These are phyloP conservation scores for Cydia splendana DNA, from an alignment of 1,140 invertebrate genomes.

Conservation along the genomic window DNA sequence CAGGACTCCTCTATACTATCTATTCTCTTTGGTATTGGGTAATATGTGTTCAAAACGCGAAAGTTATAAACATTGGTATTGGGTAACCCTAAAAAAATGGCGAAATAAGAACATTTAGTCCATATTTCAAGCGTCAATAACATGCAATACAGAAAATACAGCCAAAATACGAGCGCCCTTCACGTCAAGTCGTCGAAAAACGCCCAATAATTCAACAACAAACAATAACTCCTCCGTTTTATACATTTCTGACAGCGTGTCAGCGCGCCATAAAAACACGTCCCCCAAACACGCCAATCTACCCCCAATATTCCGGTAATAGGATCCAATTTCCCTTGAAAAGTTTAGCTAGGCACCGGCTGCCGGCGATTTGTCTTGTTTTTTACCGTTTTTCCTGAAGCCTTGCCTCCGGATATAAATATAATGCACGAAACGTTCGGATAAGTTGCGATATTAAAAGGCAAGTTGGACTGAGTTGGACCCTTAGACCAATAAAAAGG, in stretches of 20 bases:
- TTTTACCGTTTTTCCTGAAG: constrained; percentile 4
- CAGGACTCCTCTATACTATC: too few species aligned
- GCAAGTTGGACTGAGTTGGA: not conserved
- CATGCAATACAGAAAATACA: not conserved
- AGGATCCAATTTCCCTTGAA: not conserved
- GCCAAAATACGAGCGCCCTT: not conserved
- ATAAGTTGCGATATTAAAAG: constrained; percentile 3
- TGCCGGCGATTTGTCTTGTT: constrained; percentile 27
- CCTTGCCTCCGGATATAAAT: constrained; percentile 8
- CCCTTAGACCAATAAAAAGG: not conserved
- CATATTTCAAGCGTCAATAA: not conserved
- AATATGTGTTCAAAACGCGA: too few species aligned
- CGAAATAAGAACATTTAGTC: not conserved
- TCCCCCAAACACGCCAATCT: not conserved
- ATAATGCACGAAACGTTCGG: constrained; percentile 11
- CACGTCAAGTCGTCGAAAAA: not conserved
- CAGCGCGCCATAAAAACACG: constrained; percentile 15
- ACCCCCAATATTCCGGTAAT: not conserved
- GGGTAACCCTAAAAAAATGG: too few species aligned
- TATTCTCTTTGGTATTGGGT: too few species aligned
- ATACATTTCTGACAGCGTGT: constrained; percentile 15
- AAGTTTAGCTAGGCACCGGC: not conserved
- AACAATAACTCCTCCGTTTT: constrained; percentile 22
- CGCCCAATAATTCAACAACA: constrained; percentile 14
- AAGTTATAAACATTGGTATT: too few species aligned